These are phyloP conservation scores for Rhynchomys soricoides DNA, from an alignment of 2,113 vertebrate species.

Conservation along the genomic window DNA sequence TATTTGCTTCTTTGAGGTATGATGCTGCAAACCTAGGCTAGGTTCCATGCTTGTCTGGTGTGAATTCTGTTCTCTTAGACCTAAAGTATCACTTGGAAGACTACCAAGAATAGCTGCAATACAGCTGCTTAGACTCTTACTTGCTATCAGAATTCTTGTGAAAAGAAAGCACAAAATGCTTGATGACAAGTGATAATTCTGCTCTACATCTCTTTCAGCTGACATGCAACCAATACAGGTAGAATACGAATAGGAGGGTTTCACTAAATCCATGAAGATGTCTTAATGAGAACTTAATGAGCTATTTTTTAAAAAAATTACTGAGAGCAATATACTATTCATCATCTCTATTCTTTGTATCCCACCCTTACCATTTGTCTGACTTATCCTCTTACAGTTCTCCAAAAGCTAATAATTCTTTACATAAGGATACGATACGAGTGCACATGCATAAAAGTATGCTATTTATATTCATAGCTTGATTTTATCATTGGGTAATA, in stretches of 20 bases:
- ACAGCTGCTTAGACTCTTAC: not conserved
- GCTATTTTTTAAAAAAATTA: not conserved
- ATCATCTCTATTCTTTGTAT: not conserved
- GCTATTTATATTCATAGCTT: not conserved
- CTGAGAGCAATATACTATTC: not conserved
- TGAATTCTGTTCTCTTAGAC: not conserved
- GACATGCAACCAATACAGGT: not conserved
- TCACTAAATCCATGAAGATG: not conserved
- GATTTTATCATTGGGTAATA: slow-evolving; percentile 29
- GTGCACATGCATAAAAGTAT: not conserved
- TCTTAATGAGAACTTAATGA: not conserved
- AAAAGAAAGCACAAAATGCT: not conserved
- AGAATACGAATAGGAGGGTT: not conserved
- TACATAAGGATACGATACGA: not conserved
- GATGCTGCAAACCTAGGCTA: not conserved
- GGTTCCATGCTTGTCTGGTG: not conserved
- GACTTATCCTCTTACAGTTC: not conserved
- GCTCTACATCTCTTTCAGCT: not conserved
- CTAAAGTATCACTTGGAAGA: not conserved
- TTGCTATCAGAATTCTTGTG: not conserved
- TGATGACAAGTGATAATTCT: not conserved
- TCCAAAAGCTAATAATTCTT: slow-evolving; percentile 25
- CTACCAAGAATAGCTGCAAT: not conserved
- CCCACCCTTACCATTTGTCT: not conserved
- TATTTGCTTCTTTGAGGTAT: not conserved